Percentiles rank a stretch among this genome's conserved stretches.
Evolutionary conservation across 2,113 vertebrate species (phyloP).

Genomic region (Seriola rivoliana): DNA sequence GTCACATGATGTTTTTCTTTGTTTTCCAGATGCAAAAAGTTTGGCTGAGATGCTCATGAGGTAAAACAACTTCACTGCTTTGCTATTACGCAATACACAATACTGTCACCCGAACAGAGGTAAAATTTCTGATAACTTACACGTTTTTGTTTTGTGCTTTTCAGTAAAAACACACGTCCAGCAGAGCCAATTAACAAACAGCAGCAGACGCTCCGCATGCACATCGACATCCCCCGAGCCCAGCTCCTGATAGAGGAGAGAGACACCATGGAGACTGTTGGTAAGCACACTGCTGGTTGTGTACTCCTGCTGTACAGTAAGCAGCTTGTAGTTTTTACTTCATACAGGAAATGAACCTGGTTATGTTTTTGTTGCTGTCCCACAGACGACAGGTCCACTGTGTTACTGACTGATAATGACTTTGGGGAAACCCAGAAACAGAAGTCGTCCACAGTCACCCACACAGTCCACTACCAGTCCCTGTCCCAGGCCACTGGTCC

Average conservation of each 20-base stretch:
- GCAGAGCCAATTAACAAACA: conserved; percentile 97
- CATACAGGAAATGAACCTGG: background rate
- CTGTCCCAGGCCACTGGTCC: conserved; percentile 97
- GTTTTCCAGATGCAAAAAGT: conserved; percentile 95
- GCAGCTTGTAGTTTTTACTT: background rate
- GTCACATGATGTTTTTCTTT: conserved; percentile 54
- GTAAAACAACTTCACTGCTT: conserved; percentile 80
- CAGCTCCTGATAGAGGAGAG: conserved; percentile 98
- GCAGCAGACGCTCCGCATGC: conserved; percentile 97
- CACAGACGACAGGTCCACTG: conserved; percentile 95
- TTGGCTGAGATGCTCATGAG: conserved; percentile 99
- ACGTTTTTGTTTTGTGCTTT: conserved; percentile 21
- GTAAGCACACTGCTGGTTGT: conserved; percentile 76
- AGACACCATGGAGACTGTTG: conserved; percentile 98
- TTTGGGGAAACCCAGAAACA: conserved; percentile 97
- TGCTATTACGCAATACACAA: too few species aligned
- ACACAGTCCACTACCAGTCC: conserved; percentile 98
- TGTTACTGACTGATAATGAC: conserved; percentile 95
- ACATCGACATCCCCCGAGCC: conserved; percentile 97
- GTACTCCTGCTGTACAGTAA: background rate
- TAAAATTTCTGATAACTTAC: background rate
- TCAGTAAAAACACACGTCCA: conserved; percentile 97
- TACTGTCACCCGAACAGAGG: background rate
- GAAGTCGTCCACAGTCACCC: conserved; percentile 97
- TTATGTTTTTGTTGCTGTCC: background rate